Evolutionary conservation across 2,888 invertebrate genomes (phyloP), one percentile per base, ranked within the genome.

Genomic region (Cephus sareptanus): DNA sequence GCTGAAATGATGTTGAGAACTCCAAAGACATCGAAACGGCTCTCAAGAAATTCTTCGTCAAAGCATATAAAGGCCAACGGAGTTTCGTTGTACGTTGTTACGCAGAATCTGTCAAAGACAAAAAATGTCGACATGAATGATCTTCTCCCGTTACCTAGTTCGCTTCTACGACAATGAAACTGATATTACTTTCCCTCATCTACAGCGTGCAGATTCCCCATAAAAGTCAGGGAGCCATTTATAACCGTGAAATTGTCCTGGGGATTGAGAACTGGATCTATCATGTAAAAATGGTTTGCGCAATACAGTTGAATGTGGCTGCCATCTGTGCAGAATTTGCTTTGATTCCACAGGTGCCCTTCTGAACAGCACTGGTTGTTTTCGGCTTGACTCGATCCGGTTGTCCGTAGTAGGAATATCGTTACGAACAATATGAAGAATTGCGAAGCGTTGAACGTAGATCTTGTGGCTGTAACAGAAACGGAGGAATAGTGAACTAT

Each of bases 1-100:
- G 94, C 93, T 0, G 94, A 94, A n/a, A 93, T 89, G 3, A 93
- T 90, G 77, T 86, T 84, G 35, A 87, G 83, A 34, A 81, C 76
- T 13, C 89, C 87, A 77, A 87, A 84, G 1, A 88, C 33, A 12
- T 76, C 75, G 69, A 79, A 76, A 89, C 87, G 89, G 30, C n/a
- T 71, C n/a, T 9, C 31, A 30, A 11, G 4, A 12, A 81, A 69
- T 23, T 82, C 83, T 0, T 79, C 82, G 30, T 83, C 83, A 83
- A 91, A 90, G 80, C 92, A 92, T 3, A 90, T 83, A 68, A 92
- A 77, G 0, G 91, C 91, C n/a, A 87, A 79, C 0, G 79, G 75
- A n/a, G 84, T 77, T n/a, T 77, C 77, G 15, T 78, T 77, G 15
- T 78, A 76, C 15, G 82, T 74, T 23, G 85, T 73, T 40, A 90